phyloP scores from a whole-genome alignment of 2,113 vertebrate species.

The Myxocyprinus asiaticus region DNA sequence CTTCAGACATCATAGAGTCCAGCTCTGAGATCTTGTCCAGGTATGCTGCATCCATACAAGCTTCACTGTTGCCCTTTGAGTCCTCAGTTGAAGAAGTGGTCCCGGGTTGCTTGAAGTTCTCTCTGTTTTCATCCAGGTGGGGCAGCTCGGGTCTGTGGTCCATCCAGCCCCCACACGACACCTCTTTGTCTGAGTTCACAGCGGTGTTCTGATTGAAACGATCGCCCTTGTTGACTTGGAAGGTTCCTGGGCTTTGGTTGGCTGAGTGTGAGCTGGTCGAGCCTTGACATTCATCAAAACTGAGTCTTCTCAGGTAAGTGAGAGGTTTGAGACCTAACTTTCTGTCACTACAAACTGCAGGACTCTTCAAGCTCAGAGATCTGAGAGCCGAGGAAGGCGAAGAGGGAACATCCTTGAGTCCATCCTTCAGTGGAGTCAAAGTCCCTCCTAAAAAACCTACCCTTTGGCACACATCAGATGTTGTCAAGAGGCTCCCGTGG shows the following conservation, averaged over 20 bases:
- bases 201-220: slow-evolving; percentile 62
- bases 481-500: slow-evolving; percentile 71
- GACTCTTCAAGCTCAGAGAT: slow-evolving; percentile 87
- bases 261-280: slow-evolving; percentile 49
- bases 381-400: slow-evolving; percentile 87
- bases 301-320: slow-evolving; percentile 84
- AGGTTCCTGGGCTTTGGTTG: slow-evolving; percentile 64
- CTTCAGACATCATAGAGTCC: slow-evolving; percentile 92
- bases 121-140: slow-evolving; percentile 63
- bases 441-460: slow-evolving; percentile 61
- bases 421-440: slow-evolving; percentile 68
- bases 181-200: slow-evolving; percentile 67
- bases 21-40: slow-evolving; percentile 90
- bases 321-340: slow-evolving; percentile 73
- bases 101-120: slow-evolving; percentile 52
- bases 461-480: slow-evolving; percentile 62
- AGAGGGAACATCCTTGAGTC: slow-evolving; percentile 55
- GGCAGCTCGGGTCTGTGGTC: slow-evolving; percentile 64
- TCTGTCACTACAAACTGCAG: slow-evolving; percentile 71
- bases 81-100: slow-evolving; percentile 64
- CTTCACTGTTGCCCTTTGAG: slow-evolving; percentile 82
- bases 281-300: slow-evolving; percentile 82
- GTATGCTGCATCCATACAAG: slow-evolving; percentile 90
- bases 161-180: slow-evolving; percentile 80
- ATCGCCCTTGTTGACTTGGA: slow-evolving; percentile 56